Conservation (phyloP, 1,140 invertebrate species). For the Anastrepha ludens region DNA sequence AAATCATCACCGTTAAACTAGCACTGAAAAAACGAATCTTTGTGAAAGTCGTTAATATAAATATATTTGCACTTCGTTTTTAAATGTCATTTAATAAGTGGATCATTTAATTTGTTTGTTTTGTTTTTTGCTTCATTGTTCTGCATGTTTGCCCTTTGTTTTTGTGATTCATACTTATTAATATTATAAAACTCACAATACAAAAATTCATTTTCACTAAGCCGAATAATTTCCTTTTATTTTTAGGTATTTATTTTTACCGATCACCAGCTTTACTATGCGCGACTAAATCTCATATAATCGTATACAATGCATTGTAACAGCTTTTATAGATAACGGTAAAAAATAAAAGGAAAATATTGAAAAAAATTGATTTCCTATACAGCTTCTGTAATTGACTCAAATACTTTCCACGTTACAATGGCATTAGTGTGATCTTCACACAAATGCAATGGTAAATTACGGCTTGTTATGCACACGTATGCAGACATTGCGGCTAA, state of each 20-base stretch:
- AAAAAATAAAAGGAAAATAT: neutral
- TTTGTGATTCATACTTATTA: no score
- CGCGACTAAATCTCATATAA: slow-evolving; percentile 17
- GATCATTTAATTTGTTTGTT: no score
- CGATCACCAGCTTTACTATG: slow-evolving; percentile 55
- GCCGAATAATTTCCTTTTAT: neutral
- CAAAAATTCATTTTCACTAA: slow-evolving; percentile 53
- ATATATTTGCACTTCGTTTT: no score
- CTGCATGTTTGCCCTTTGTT: no score
- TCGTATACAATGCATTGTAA: neutral
- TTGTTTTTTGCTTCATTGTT: no score
- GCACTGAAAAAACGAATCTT: no score
- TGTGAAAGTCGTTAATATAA: no score
- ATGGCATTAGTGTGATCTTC: slow-evolving; percentile 28
- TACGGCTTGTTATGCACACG: slow-evolving; percentile 8
- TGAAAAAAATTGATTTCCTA: slow-evolving; percentile 27
- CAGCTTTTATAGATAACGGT: slow-evolving; percentile 38
- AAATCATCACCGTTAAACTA: no score
- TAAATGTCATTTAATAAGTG: no score
- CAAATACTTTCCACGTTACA: neutral
- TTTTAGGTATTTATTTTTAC: slow-evolving; percentile 11
- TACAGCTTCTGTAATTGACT: slow-evolving; percentile 27
- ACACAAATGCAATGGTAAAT: neutral
- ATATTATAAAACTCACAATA: slow-evolving; percentile 59
- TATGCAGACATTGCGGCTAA: slow-evolving; percentile 5